Conservation (phyloP, 1,140 invertebrate species). For the Drosophila pseudoobscura region DNA sequence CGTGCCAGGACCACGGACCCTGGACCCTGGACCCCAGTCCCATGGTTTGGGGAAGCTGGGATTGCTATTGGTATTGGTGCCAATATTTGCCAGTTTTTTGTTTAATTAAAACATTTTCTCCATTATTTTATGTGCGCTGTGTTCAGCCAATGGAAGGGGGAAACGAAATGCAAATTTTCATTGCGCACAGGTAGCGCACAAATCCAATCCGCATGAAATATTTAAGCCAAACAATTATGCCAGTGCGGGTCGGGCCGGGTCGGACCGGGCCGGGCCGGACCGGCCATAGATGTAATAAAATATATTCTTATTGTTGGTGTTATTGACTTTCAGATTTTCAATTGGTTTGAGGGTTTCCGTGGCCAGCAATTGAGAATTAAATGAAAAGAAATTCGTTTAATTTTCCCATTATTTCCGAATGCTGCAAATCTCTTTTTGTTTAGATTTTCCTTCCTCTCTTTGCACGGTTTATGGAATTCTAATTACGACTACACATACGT, state of each 20-base stretch:
- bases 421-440: too few relatives aligned
- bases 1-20: conserved; percentile 15
- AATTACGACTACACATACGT: too few relatives aligned
- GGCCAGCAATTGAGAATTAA: neutral
- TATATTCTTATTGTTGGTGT: conserved; percentile 5
- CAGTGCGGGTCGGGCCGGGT: neutral
- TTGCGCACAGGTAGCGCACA: conserved; percentile 26
- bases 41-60: neutral
- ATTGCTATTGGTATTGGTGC: conserved; percentile 29
- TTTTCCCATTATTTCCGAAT: too few relatives aligned
- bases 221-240: conserved; percentile 68
- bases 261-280: neutral
- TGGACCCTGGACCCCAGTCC: conserved; percentile 20
- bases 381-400: too few relatives aligned
- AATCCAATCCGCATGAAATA: conserved; percentile 62
- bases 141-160: too few relatives aligned
- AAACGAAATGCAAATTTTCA: conserved; percentile 62
- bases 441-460: too few relatives aligned
- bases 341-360: conserved; percentile 3
- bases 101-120: conserved; percentile 76
- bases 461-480: too few relatives aligned
- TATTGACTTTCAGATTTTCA: conserved; percentile 4
- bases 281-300: conserved; percentile 15
- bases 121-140: conserved; percentile 61
- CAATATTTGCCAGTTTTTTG: conserved; percentile 72